Evolutionary conservation across 1,140 invertebrate species (phyloP).

Genomic region (Myzus persicae): DNA sequence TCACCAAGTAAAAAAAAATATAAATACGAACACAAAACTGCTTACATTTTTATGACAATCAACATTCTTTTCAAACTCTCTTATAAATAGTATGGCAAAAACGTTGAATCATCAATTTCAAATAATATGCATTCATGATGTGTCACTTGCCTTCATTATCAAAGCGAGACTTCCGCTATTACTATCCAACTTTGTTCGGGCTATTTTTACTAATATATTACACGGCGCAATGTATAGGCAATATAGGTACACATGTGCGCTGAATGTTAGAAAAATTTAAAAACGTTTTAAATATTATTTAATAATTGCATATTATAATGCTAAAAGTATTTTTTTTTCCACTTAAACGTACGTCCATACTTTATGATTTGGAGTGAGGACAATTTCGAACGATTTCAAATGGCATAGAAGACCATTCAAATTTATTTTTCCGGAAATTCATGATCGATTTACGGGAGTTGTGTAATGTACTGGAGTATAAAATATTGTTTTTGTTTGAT

Average conservation of each 20-base stretch:
- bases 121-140: no score
- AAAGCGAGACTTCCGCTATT: no score
- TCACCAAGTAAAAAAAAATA: neutral
- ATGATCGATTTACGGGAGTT: neutral
- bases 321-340: no score
- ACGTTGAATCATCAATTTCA: neutral
- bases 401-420: no score
- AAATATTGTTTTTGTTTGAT: neutral
- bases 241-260: neutral
- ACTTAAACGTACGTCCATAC: neutral
- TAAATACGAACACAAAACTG: neutral
- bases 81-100: neutral
- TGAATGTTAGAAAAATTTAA: neutral
- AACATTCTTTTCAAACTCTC: no score
- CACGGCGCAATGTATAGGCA: neutral
- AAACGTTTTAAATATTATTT: no score
- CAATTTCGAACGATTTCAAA: no score
- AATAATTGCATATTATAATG: no score
- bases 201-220: neutral
- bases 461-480: neutral
- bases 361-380: neutral
- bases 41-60: neutral
- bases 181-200: neutral
- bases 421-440: neutral
- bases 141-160: no score